Conservation (phyloP, 2,113 vertebrate species). For the Crocuta crocuta region DNA sequence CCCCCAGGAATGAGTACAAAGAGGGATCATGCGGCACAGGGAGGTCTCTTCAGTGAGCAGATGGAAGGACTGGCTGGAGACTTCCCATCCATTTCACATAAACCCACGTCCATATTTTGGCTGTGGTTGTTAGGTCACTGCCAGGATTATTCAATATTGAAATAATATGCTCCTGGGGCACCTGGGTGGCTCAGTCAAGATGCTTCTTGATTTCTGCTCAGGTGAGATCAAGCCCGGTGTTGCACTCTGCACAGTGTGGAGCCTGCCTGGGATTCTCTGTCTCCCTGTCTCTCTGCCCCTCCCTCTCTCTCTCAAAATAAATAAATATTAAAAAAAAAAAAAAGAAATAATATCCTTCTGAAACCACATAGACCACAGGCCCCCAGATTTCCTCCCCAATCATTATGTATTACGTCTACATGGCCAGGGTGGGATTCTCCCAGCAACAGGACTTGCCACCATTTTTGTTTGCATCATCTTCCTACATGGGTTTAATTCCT, state of each 20-base stretch:
- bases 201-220: too few species aligned
- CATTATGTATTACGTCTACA: constrained; percentile 87
- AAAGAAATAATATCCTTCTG: background rate
- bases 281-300: too few species aligned
- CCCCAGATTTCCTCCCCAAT: constrained; percentile 56
- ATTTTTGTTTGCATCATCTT: constrained; percentile 72
- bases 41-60: constrained; percentile 76
- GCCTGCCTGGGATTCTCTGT: too few species aligned
- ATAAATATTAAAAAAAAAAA: too few species aligned
- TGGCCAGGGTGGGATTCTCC: constrained; percentile 87
- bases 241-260: too few species aligned
- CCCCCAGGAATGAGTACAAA: constrained; percentile 73
- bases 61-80: constrained; percentile 74
- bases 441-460: constrained; percentile 83
- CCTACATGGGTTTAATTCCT: constrained; percentile 87
- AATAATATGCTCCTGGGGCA: background rate
- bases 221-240: too few species aligned
- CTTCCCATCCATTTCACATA: constrained; percentile 78
- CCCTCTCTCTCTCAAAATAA: too few species aligned
- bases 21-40: constrained; percentile 52
- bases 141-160: background rate
- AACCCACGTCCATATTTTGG: background rate
- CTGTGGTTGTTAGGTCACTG: background rate
- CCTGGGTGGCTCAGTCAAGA: too few species aligned
- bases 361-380: background rate